Evolutionary conservation across 2,113 vertebrate genomes (phyloP).

Genomic region (Upupa epops): DNA sequence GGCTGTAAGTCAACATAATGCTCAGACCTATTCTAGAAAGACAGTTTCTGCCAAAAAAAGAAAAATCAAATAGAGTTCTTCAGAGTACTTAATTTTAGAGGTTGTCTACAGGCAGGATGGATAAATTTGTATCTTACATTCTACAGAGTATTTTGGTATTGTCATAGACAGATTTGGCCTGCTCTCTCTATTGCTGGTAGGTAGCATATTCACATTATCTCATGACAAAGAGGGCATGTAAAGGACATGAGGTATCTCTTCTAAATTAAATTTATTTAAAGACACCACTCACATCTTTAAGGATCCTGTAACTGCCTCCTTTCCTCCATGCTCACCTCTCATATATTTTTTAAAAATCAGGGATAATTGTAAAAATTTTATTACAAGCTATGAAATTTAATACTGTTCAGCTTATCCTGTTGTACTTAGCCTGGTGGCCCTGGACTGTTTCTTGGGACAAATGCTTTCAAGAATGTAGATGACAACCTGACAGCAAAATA

Average conservation of each 20-base stretch:
- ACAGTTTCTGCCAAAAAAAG: neutral
- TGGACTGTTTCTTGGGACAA: neutral
- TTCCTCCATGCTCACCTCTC: too few relatives aligned
- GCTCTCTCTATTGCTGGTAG: neutral
- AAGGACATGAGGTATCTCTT: neutral
- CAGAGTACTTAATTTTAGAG: neutral
- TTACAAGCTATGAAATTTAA: neutral
- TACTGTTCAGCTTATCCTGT: neutral
- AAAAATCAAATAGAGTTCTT: neutral
- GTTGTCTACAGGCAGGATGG: neutral
- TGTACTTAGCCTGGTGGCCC: neutral
- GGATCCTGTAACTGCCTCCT: neutral
- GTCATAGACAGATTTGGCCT: neutral
- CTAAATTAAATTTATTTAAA: neutral
- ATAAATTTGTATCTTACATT: neutral
- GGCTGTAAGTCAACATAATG: neutral
- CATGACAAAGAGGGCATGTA: neutral
- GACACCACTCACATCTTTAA: neutral
- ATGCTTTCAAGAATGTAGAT: neutral
- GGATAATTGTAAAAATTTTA: neutral
- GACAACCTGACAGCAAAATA: neutral
- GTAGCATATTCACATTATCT: neutral
- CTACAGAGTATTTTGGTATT: neutral
- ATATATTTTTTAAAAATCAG: neutral
- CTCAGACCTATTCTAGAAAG: neutral